phyloP scores from a whole-genome alignment of 2,113 vertebrate genomes.

The Lepidothrix coronata region DNA sequence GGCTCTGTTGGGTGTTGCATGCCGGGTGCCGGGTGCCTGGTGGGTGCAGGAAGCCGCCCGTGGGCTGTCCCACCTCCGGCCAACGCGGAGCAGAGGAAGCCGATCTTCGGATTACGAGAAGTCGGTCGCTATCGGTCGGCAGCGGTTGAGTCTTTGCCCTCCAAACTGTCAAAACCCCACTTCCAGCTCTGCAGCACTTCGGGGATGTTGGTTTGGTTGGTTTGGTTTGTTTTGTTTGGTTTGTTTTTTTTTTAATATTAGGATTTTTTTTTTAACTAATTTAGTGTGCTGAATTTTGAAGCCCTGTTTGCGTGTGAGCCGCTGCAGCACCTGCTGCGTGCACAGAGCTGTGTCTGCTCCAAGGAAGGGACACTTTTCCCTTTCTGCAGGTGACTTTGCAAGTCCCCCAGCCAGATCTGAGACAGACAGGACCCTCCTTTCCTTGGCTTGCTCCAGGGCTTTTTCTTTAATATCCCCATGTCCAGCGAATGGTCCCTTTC shows the following conservation, averaged over 20 bases:
- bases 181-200: background rate
- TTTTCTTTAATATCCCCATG: background rate
- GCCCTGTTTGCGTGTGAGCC: background rate
- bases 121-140: background rate
- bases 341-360: background rate
- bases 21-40: background rate
- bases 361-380: background rate
- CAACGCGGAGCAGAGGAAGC: background rate
- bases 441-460: background rate
- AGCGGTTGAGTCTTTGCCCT: background rate
- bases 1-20: background rate
- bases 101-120: background rate
- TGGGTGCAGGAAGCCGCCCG: constrained; percentile 19
- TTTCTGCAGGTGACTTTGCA: background rate
- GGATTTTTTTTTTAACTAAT: background rate
- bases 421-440: background rate
- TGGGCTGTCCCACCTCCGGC: constrained; percentile 40
- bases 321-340: background rate
- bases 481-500: rapidly evolving
- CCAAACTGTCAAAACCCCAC: background rate
- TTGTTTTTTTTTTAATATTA: background rate
- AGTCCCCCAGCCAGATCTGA: background rate
- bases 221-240: background rate
- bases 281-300: background rate
- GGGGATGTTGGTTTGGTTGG: background rate